Conservation (phyloP, 2,888 invertebrate species). For the Xanthia icteritia region DNA sequence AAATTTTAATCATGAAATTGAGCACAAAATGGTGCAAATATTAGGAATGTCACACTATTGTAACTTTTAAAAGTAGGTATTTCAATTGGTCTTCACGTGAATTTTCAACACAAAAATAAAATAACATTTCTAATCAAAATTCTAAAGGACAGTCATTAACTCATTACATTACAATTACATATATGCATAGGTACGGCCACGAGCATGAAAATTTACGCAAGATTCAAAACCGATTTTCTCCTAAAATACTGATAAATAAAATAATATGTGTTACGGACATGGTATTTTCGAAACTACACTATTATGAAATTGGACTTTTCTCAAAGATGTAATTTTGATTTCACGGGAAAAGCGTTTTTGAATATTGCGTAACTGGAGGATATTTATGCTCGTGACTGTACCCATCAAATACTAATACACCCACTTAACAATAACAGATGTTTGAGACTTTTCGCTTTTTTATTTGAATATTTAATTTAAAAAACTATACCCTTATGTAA, state of each 20-base stretch:
- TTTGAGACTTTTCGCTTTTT: conserved; percentile 6
- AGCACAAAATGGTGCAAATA: conserved; percentile 46
- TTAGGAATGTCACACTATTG: conserved; percentile 11
- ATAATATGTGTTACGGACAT: not conserved
- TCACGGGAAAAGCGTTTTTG: not conserved
- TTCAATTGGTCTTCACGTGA: not conserved
- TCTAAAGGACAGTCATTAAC: not conserved
- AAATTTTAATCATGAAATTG: conserved; percentile 8
- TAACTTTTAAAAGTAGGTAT: not conserved
- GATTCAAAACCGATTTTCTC: not conserved
- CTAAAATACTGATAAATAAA: not conserved
- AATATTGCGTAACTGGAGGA: too few species aligned
- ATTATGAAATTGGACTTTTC: not conserved
- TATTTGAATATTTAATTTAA: not conserved
- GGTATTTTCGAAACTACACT: not conserved
- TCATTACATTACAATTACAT: not conserved
- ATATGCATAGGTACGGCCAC: not conserved
- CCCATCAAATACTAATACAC: too few species aligned
- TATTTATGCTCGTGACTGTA: too few species aligned
- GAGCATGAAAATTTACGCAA: not conserved
- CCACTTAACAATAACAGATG: not conserved
- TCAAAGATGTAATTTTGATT: not conserved
- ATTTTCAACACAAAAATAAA: not conserved
- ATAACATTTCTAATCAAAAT: too few species aligned
- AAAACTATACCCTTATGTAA: conserved; percentile 19